phyloP scores from a whole-genome alignment of 2,113 vertebrate species.

The Callipepla squamata region DNA sequence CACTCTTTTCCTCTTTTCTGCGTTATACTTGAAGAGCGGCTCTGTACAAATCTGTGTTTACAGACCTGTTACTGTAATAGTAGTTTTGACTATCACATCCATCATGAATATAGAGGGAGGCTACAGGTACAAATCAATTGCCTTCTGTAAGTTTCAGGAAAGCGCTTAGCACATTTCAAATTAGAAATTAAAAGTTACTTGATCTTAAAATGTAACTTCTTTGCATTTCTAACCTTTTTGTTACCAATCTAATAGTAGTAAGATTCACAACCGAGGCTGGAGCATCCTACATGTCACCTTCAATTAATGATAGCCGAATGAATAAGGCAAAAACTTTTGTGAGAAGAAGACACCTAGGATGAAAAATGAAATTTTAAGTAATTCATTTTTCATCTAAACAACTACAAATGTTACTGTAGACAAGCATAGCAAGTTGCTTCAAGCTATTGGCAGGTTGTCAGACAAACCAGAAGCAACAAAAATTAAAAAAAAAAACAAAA shows the following conservation, averaged over 20 bases:
- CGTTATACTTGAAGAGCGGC: not conserved
- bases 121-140: not conserved
- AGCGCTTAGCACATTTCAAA: not conserved
- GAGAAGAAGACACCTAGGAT: not conserved
- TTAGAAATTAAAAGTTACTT: not conserved
- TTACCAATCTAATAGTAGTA: not conserved
- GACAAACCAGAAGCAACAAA: not conserved
- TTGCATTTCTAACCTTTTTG: not conserved
- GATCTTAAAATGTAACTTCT: not conserved
- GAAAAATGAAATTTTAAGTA: not conserved
- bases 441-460: not conserved
- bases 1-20: not conserved
- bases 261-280: not conserved
- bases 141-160: not conserved
- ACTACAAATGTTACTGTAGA: not conserved
- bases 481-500: not conserved
- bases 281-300: not conserved
- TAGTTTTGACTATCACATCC: not conserved
- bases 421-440: not conserved
- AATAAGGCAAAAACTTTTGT: not conserved
- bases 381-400: constrained; percentile 9
- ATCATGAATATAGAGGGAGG: not conserved
- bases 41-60: not conserved
- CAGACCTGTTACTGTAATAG: not conserved
- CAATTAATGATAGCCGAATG: not conserved